Evolutionary conservation across 2,797 vertebrate species (phyloP), one percentile per base, ranked within the genome.

Genomic region (Peromyscus aztecus): DNA sequence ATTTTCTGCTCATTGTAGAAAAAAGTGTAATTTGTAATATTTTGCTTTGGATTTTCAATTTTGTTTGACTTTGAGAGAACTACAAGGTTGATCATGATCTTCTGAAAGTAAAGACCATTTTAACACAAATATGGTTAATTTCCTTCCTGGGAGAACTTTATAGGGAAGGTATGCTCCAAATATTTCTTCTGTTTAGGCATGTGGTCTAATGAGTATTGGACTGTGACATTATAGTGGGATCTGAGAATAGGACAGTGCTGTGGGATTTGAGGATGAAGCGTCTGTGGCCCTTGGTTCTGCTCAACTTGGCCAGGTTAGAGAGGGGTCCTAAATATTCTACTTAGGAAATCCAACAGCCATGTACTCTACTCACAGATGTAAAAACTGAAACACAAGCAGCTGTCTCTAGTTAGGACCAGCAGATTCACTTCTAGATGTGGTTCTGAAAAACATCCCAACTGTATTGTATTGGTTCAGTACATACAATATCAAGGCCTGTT

Each of bases 41-140:
- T 89, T 93, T 77, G 73, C 77, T 95, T 95, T 94, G 81, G 31
- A 69, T 71, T 95, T 89, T 71, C 24, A 89, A 31, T 96, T 94
- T 94, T 86, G 65, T 92, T 94, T 87, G 46, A 37, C 55, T 91
- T 91, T 80, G 73, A 9, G 89, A 55, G 1, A 89, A 57, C 31
- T 80, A 0, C 27, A 86, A 86, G 24, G 43, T 75, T 85, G 34
- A 52, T 46, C 65, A 71, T 83, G 73, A 59, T 92, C 87, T 96
- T 89, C 78, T 90, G 46, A 17, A 93, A 96, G n/a, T 67, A 90
- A 86, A 77, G 65, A 67, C 37, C 27, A 29, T 84, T 94, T 95
- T 95, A 93, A 90, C 31, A 14, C 43, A 91, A n/a, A 73, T 86
- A 31, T 84, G 59, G 13, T 11, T 77, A 65, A 73, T 52, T 80